These are phyloP conservation scores for Centropus bengalensis DNA, from an alignment of 2,113 vertebrate species.

Conservation along the genomic window DNA sequence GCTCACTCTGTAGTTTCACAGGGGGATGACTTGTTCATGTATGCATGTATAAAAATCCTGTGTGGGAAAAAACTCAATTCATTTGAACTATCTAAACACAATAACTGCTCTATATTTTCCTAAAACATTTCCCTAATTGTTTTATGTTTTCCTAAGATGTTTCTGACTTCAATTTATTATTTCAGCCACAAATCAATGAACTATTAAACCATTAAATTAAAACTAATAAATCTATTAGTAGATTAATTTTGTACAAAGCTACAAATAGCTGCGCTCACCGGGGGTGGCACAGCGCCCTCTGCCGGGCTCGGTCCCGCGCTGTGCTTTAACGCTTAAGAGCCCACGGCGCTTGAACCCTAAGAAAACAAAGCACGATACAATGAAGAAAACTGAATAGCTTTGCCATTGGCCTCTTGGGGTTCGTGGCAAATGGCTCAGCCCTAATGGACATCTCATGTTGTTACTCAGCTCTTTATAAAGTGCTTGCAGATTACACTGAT, in stretches of 20 bases:
- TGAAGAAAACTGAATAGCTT: not conserved
- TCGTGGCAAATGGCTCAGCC: not conserved
- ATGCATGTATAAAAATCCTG: accelerated
- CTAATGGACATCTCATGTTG: not conserved
- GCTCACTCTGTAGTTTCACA: not conserved
- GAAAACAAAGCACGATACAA: not conserved
- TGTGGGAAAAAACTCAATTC: not conserved
- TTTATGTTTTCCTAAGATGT: not conserved
- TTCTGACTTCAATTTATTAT: not conserved
- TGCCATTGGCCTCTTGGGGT: not conserved
- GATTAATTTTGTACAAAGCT: accelerated
- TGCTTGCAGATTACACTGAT: not conserved
- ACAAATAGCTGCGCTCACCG: not conserved
- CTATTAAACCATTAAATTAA: not conserved
- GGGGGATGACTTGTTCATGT: not conserved
- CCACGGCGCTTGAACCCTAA: not conserved
- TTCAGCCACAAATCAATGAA: not conserved
- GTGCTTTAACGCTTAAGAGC: too few relatives aligned
- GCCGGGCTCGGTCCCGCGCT: not conserved
- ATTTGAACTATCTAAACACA: not conserved
- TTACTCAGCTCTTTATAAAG: not conserved
- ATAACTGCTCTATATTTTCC: not conserved
- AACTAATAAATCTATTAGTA: too few relatives aligned
- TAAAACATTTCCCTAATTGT: not conserved
- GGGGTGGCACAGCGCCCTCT: constrained; percentile 10